Percentiles rank a stretch among this genome's conserved stretches.
These are phyloP conservation scores for Poeciliopsis infans DNA, from an alignment of 2,797 vertebrate species.

Conservation along the genomic window DNA sequence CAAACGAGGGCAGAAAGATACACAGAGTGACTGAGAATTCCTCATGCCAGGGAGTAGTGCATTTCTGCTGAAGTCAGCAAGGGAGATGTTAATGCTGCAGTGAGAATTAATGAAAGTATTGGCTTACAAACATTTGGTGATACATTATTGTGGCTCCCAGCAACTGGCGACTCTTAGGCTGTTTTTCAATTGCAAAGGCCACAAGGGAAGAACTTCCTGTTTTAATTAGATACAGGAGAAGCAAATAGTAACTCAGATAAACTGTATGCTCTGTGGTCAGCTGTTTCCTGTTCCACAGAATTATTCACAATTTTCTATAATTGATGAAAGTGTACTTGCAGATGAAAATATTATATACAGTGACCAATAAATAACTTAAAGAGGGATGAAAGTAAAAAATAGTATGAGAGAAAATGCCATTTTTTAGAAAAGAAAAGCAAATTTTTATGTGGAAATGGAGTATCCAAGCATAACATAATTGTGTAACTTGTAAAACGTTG, in stretches of 20 bases:
- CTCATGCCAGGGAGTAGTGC: slow-evolving; percentile 57
- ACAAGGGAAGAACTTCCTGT: slow-evolving; percentile 67
- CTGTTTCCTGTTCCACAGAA: slow-evolving; percentile 42
- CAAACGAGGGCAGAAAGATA: slow-evolving; percentile 50
- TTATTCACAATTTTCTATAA: slow-evolving; percentile 13
- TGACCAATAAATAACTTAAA: slow-evolving; percentile 26
- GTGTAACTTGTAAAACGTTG: background rate
- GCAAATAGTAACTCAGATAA: slow-evolving; percentile 66
- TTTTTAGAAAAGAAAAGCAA: background rate
- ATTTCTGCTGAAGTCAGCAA: slow-evolving; percentile 80
- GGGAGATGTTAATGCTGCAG: slow-evolving; percentile 75
- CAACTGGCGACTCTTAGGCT: slow-evolving; percentile 63
- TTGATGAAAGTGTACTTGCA: slow-evolving; percentile 9
- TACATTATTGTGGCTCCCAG: slow-evolving; percentile 78
- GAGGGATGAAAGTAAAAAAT: background rate
- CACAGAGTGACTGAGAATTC: slow-evolving; percentile 70
- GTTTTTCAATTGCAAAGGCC: slow-evolving; percentile 70
- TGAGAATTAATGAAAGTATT: slow-evolving; percentile 82
- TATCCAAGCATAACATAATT: background rate
- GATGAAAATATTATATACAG: slow-evolving; percentile 13
- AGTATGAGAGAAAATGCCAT: background rate
- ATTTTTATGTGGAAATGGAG: background rate
- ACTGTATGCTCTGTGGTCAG: slow-evolving; percentile 54
- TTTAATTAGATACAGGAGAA: slow-evolving; percentile 76
- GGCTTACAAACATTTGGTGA: slow-evolving; percentile 80